Evolutionary conservation across 2,797 vertebrate genomes (phyloP).

Genomic region (Epinephelus malabaricus): DNA sequence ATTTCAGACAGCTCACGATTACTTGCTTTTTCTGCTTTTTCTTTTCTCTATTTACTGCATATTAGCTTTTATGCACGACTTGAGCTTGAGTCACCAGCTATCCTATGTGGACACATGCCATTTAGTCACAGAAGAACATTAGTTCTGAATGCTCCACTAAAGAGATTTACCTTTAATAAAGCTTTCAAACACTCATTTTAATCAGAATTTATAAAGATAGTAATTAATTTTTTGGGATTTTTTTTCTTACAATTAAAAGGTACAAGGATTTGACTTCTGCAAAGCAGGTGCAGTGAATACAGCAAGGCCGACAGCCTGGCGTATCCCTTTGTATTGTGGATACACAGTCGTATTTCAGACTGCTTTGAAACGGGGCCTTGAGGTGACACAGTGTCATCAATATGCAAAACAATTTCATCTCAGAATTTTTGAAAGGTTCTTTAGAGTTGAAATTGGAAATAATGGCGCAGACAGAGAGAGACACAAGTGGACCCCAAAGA

Average conservation of each 20-base stretch:
- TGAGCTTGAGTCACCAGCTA: constrained; percentile 22
- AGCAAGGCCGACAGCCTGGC: not conserved
- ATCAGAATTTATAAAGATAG: not conserved
- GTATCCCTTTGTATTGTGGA: not conserved
- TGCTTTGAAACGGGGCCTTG: constrained; percentile 13
- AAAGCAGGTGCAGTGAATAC: not conserved
- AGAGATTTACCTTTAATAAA: constrained; percentile 38
- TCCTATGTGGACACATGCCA: constrained; percentile 9
- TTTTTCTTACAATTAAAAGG: constrained; percentile 14
- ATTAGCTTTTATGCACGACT: constrained; percentile 46
- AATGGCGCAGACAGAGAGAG: constrained; percentile 14
- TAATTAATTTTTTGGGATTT: not conserved
- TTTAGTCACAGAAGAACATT: constrained; percentile 31
- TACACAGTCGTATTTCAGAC: not conserved
- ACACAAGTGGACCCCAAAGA: constrained; percentile 28
- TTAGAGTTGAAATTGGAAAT: constrained; percentile 34
- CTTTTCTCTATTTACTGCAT: constrained; percentile 42
- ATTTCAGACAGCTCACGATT: constrained; percentile 26
- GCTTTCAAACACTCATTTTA: constrained; percentile 18
- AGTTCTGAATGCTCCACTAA: constrained; percentile 22
- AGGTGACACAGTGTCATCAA: constrained; percentile 29
- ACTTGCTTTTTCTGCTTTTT: constrained; percentile 6
- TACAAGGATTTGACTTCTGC: not conserved
- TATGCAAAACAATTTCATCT: constrained; percentile 43
- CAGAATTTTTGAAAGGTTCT: constrained; percentile 30